Base-by-base conservation (phyloP, 2,888 invertebrate genomes). In the Poecilus cupreus region DNA sequence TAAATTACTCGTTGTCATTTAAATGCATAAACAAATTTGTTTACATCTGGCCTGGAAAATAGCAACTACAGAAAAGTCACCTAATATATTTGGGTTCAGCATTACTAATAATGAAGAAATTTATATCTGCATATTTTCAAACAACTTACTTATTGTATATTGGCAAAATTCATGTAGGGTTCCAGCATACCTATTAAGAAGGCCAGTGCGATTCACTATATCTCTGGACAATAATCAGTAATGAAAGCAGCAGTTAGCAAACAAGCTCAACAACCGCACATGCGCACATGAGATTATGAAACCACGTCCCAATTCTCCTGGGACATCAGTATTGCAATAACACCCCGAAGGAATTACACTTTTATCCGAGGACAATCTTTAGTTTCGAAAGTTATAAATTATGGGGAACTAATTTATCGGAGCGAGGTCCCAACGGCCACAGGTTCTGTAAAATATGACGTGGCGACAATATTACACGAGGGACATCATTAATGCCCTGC, bases 401-500 rank as follows among this genome's bases (percentile, higher is more conserved):
- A 83, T 83, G 82, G 81, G 83, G 83, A 86, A 87, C 87, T 88
- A 88, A 88, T 88, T 88, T 88, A 88, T 88, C 86, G 86, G 85
- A 86, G 87, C 87, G 87, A 87, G 85, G 85, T 84, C 82, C 77
- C 68, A 81, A 32, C 43, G 80, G 79, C 49, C 57, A 70, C 68
- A 26, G 82, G 83, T 87, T 87, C 88, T 87, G 84, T 88, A 88
- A 89, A 88, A 88, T 89, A 89, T 88, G 88, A 88, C 88, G 87
- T 88, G 88, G 86, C 88, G 88, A 88, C 88, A 89, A 89, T 89
- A 88, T 88, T 87, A 88, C 89, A 88, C 89, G 83, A 86, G 89
- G 89, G 89, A 89, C 89, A 88, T 89, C 89, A 89, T 89, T 89
- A 89, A 89, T 89, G 89, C 89, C 88, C 88, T 87, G 89, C 87